Evolutionary conservation across 2,113 vertebrate species (phyloP).

Genomic region (Collichthys lucidus): DNA sequence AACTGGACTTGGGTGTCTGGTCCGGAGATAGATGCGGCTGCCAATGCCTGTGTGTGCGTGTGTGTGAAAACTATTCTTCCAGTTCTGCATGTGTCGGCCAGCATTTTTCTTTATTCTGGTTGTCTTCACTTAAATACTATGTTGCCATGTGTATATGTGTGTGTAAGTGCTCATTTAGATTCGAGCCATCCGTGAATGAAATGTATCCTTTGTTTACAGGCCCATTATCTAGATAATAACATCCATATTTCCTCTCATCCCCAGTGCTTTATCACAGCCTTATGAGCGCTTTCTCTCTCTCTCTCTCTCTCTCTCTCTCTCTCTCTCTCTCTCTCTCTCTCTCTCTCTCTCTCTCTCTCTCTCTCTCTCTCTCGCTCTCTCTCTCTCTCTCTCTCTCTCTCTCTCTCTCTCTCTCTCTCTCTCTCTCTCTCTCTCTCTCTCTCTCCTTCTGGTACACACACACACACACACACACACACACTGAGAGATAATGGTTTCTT

Average conservation of each 20-base stretch:
- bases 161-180: slow-evolving; percentile 26
- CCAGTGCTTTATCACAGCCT: slow-evolving; percentile 72
- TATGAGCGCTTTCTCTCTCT: slow-evolving; percentile 56
- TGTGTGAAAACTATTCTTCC: no score
- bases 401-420: slow-evolving; percentile 32
- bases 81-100: slow-evolving; percentile 10
- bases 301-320: slow-evolving; percentile 32
- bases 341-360: slow-evolving; percentile 29
- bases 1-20: slow-evolving; percentile 43
- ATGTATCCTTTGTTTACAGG: slow-evolving; percentile 77
- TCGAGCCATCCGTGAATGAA: slow-evolving; percentile 66
- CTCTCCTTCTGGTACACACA: background rate
- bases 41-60: slow-evolving; percentile 4
- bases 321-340: slow-evolving; percentile 7
- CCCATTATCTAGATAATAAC: slow-evolving; percentile 80
- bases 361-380: background rate
- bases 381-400: slow-evolving; percentile 35
- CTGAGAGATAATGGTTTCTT: slow-evolving; percentile 67
- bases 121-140: slow-evolving; percentile 29
- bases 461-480: slow-evolving; percentile 24
- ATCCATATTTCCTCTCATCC: slow-evolving; percentile 76
- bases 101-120: slow-evolving; percentile 43
- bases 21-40: slow-evolving; percentile 45
- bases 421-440: slow-evolving; percentile 7
- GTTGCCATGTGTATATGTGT: background rate